Percentiles rank a stretch among this genome's conserved stretches.
phyloP scores from a whole-genome alignment of 1,140 invertebrate species.

The Drosophila lacteicornis region DNA sequence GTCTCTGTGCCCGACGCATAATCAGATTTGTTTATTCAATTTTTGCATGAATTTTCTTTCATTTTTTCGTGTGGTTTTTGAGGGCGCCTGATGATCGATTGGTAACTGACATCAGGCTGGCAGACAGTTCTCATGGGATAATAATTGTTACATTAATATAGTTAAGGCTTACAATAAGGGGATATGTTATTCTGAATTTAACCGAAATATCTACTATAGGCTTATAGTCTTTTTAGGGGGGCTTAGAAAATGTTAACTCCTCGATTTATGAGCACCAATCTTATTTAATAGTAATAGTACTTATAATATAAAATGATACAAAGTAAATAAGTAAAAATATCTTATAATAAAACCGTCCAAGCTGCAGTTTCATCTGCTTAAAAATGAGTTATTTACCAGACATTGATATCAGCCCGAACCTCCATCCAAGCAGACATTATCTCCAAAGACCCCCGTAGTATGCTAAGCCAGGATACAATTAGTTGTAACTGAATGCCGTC shows the following conservation, averaged over 20 bases:
- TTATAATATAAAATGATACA: too few relatives aligned
- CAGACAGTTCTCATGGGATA: neutral
- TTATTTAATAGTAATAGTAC: too few relatives aligned
- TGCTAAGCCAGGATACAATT: slow-evolving; percentile 10
- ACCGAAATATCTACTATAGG: too few relatives aligned
- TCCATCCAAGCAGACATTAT: neutral
- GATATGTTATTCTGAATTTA: too few relatives aligned
- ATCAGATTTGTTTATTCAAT: slow-evolving; percentile 76
- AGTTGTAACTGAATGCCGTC: slow-evolving; percentile 17
- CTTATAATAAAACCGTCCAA: too few relatives aligned
- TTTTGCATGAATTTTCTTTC: slow-evolving; percentile 47
- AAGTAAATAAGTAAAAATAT: too few relatives aligned
- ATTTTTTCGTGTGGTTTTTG: slow-evolving; percentile 45
- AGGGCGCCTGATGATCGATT: slow-evolving; percentile 40
- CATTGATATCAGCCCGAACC: neutral
- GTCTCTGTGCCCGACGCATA: slow-evolving; percentile 60
- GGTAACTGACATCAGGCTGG: slow-evolving; percentile 16
- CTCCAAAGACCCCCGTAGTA: neutral
- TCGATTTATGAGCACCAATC: too few relatives aligned
- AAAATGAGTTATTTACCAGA: neutral
- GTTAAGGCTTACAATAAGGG: too few relatives aligned
- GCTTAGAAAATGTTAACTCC: too few relatives aligned
- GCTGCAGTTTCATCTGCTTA: too few relatives aligned
- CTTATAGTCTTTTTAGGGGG: too few relatives aligned
- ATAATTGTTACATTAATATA: slow-evolving; percentile 24